Conservation (phyloP, 2,888 invertebrate species). For the Schizaphis graminum region DNA sequence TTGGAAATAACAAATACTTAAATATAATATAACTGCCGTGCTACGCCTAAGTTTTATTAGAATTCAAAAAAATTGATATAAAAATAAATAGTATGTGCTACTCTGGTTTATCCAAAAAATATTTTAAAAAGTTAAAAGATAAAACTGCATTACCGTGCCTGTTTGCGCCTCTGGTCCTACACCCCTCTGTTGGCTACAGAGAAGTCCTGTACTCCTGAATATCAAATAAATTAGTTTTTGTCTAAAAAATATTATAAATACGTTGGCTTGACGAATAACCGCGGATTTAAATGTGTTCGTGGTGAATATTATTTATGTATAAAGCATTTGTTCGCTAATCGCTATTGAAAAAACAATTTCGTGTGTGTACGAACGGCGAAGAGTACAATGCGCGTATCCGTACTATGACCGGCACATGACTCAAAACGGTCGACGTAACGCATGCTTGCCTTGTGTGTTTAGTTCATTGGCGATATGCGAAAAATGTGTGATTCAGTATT, state of each 20-base stretch:
- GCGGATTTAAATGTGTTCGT: neutral
- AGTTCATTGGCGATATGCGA: neutral
- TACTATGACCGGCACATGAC: neutral
- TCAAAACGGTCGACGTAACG: neutral
- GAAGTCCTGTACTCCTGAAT: neutral
- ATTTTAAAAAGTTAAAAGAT: neutral
- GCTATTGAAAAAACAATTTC: neutral
- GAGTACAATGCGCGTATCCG: neutral
- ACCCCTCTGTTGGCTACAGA: neutral
- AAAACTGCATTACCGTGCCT: neutral
- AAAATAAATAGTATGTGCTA: neutral
- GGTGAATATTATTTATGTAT: neutral
- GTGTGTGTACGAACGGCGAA: neutral
- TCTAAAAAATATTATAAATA: neutral
- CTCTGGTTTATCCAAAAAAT: neutral
- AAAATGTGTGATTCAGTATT: conserved; percentile 41
- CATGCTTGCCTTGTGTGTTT: neutral
- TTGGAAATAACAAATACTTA: neutral
- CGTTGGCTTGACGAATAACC: neutral
- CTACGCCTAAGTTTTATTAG: neutral
- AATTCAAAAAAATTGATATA: neutral
- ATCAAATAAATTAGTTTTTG: neutral
- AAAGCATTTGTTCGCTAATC: neutral
- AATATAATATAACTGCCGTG: neutral
- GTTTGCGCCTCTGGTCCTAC: neutral